Evolutionary conservation across 2,113 vertebrate genomes (phyloP), one percentile per base, ranked within the genome.

Genomic region (Lathamus discolor): DNA sequence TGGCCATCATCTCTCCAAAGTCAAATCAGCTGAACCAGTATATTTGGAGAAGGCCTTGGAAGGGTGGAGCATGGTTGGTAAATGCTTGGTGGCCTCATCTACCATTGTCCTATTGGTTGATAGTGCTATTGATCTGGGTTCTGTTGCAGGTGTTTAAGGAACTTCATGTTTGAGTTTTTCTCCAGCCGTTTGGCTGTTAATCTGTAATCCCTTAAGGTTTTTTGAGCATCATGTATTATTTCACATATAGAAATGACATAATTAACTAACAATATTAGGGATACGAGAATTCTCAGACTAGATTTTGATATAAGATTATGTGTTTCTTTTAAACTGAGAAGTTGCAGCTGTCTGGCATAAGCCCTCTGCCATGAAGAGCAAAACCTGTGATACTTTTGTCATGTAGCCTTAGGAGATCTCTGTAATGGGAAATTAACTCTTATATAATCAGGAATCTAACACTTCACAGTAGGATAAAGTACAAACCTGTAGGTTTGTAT

Each of bases 291-390:
- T 59, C 3, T 68, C 72, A 29, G 33, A 55, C 90, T 67, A 48
- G 43, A 41, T 43, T 89, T 92, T 86, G 57, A 74, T 83, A 37
- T 66, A 80, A 77, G 62, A 77, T 18, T n/a, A 35, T 31, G 23
- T 67, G 10, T 61, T 88, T 91, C 13, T 87, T 94, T 82, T 92
- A n/a, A 69, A 88, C 55, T 78, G 9, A 94, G 76, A 97, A 95
- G 68, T 86, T 92, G 28, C 20, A 69, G 81, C 91, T 7, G 6
- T 85, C 66, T 80, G 79, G 62, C 35, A 20, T 76, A 90, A 90
- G 43, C n/a, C 74, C 83, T 37, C 39, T 33, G 31, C 89, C 55
- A 54, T 59, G 72, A 51, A 70, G 69, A 80, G n/a, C 63, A 85
- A 93, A 95, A 68, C 19, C 6, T 24, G 28, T 35, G 68, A 64